A percentile compares a stretch with the other conserved stretches of the same genome.
phyloP scores from a whole-genome alignment of 2,797 vertebrate genomes.

The Enteromius afrohamiltoni region DNA sequence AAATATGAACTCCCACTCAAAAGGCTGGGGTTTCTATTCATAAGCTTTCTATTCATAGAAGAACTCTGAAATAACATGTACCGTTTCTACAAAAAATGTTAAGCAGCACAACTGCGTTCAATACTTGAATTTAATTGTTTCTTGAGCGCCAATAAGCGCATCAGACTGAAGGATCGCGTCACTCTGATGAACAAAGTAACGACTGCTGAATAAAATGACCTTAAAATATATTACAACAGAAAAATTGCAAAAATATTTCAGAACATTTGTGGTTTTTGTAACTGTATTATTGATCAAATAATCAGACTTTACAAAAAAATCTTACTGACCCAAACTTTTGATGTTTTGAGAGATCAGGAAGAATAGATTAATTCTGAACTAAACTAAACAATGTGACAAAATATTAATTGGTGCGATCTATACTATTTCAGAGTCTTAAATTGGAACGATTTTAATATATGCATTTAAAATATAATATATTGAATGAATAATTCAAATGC shows the following conservation, averaged over 20 bases:
- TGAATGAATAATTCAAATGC: background rate
- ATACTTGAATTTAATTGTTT: background rate
- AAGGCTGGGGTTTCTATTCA: background rate
- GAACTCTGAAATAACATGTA: background rate
- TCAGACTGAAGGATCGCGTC: background rate
- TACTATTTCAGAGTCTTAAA: too few species aligned
- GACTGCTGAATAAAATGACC: background rate
- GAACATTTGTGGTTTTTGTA: background rate
- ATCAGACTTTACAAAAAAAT: background rate
- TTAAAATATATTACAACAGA: background rate
- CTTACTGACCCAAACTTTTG: background rate
- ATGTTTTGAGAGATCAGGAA: background rate
- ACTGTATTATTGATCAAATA: background rate
- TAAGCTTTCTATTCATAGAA: background rate
- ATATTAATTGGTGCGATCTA: background rate
- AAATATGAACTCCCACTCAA: background rate
- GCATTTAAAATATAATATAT: background rate
- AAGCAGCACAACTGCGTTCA: background rate
- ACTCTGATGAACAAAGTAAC: background rate
- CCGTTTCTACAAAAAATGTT: background rate
- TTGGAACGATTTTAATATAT: too few species aligned
- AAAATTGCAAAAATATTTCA: background rate
- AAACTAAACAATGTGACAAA: background rate
- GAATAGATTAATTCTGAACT: background rate
- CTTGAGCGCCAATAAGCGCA: background rate